Base-by-base conservation (phyloP, 2,113 vertebrate species). In the Phaethornis superciliosus region DNA sequence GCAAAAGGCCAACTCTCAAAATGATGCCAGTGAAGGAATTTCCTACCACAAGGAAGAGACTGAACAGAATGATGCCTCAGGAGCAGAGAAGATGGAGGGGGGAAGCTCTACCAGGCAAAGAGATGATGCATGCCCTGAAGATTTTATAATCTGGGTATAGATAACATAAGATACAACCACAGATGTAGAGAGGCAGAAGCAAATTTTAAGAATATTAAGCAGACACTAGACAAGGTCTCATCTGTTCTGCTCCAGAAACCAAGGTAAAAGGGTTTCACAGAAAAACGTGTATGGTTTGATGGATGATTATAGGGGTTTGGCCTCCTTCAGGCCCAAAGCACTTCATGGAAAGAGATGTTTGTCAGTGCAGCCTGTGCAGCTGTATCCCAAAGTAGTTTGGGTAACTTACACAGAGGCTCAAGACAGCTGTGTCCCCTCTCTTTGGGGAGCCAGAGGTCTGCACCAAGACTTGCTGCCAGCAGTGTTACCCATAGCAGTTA, bases 401-500 rank as follows among this genome's bases (percentile, higher is more conserved):
- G 42, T 28, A 49, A 70, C 2, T 47, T 9, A 12, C 3, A 14
- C 19, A 4, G 6, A 2, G 28, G 62, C 22, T 30, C 18, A 56
- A 27, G 51, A 33, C 12, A 33, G 12, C 3, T 33, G 20, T 32
- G 42, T 28, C 42, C 52, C 44, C 9, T 10, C 33, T 58, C 59
- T 63, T 33, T 44, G 64, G 10, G 27, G 52, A 90, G 35, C 6
- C 19, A 7, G 19, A 28, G 22, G 12, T 67, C 35, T 28, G n/a
- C 27, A 9, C 15, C 0, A 0, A 59, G 44, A 40, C 4, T 2
- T 2, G 7, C 18, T 75, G 59, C 47, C 54, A 63, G 47, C 13
- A 24, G 10, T 1, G 11, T 33, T 75, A 54, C 42, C 76, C 19
- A 11, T 19, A 35, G 42, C 12, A 21, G 3, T 0, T 37, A 8